Conservation (phyloP, 2,797 vertebrate genomes). For the Mus minutoides region DNA sequence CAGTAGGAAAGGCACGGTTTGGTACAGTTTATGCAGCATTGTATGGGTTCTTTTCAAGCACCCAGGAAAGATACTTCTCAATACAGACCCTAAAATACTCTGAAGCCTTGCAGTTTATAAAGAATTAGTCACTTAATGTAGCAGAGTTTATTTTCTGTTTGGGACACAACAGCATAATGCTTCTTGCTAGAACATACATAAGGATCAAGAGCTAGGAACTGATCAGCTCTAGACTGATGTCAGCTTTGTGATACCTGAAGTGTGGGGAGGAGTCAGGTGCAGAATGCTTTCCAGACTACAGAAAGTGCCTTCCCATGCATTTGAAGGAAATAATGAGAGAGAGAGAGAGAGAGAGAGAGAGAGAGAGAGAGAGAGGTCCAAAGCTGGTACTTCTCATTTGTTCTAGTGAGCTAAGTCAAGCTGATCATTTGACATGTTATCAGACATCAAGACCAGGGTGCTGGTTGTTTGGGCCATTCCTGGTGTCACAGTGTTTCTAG, state of each 20-base stretch:
- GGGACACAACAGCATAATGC: background rate
- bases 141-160: background rate
- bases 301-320: background rate
- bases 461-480: background rate
- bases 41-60: background rate
- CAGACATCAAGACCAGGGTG: background rate
- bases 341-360: background rate
- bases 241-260: background rate
- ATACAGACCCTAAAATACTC: background rate
- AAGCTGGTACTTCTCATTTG: background rate
- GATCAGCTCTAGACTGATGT: background rate
- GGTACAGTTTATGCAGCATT: background rate
- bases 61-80: background rate
- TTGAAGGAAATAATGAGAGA: background rate
- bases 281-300: conserved; percentile 2
- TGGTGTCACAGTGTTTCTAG: background rate
- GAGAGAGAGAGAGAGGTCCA: background rate
- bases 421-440: background rate
- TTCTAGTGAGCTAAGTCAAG: background rate
- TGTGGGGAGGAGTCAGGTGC: background rate
- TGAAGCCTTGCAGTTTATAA: background rate
- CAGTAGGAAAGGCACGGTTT: background rate
- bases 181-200: background rate
- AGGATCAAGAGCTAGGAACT: background rate
- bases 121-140: background rate